Conservation (phyloP, 1,140 invertebrate genomes). For the Ceratosolen fusciceps region DNA sequence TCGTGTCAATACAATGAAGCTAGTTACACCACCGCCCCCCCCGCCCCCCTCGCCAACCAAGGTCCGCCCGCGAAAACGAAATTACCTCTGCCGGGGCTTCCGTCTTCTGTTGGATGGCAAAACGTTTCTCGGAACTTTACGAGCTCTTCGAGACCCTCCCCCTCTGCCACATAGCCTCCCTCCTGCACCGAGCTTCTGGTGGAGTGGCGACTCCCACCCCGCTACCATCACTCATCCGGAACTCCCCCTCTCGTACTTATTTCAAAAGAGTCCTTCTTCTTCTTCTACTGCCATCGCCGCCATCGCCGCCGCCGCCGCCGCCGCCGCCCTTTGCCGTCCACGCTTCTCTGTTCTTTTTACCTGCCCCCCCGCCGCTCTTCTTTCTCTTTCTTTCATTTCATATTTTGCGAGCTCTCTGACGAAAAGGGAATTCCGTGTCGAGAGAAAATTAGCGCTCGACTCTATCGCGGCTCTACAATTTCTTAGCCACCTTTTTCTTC, state of each 20-base stretch:
- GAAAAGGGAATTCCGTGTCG: conserved; percentile 25
- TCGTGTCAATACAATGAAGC: conserved; percentile 35
- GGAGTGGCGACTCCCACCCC: neutral
- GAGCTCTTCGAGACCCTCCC: neutral
- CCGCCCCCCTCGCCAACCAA: too few species aligned
- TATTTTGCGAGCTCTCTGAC: neutral
- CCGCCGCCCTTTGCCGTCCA: neutral
- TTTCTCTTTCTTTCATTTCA: neutral
- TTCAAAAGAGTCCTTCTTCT: neutral
- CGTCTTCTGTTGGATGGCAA: conserved; percentile 21
- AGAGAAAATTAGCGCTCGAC: conserved; percentile 3
- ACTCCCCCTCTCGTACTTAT: neutral
- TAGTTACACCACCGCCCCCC: too few species aligned
- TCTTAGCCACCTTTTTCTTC: neutral
- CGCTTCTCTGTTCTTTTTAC: neutral
- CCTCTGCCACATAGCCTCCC: neutral
- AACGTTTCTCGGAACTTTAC: conserved; percentile 23
- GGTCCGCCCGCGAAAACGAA: conserved; percentile 31
- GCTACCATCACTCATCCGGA: neutral
- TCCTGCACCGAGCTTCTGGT: neutral
- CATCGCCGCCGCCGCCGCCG: too few species aligned
- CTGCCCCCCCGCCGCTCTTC: neutral
- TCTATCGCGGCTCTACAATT: neutral
- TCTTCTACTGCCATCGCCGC: too few species aligned
- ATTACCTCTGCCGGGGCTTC: conserved; percentile 13